A percentile compares a stretch with the other conserved stretches of the same genome.
These are phyloP conservation scores for Pseudocheirus occidentalis DNA, from an alignment of 2,797 vertebrate species.

Conservation along the genomic window DNA sequence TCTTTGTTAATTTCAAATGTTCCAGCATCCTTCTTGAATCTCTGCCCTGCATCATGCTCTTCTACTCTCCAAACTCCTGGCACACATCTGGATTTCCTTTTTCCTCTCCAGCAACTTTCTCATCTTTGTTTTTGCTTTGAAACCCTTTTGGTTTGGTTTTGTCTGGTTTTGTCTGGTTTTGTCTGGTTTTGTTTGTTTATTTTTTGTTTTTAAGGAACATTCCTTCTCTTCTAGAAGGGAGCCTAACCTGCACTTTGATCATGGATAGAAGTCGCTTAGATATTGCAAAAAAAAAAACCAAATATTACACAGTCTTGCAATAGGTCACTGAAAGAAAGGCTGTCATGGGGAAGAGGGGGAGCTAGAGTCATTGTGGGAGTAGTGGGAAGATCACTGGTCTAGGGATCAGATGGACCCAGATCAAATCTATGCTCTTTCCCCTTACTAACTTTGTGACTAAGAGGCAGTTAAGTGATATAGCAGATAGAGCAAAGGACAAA, in stretches of 20 bases:
- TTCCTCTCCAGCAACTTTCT: not conserved
- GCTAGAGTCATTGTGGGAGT: not conserved
- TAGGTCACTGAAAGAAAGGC: not conserved
- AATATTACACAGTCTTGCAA: not conserved
- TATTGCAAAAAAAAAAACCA: no score
- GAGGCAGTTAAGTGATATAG: not conserved
- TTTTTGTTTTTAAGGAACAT: not conserved
- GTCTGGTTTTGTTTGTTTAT: not conserved
- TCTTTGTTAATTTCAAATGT: not conserved
- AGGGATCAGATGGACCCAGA: not conserved
- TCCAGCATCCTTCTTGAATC: not conserved
- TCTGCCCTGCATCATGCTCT: not conserved
- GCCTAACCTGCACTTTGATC: not conserved
- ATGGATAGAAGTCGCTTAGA: not conserved
- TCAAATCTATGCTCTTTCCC: not conserved
- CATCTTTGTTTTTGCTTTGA: not conserved
- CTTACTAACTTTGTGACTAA: not conserved
- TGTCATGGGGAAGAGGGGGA: not conserved
- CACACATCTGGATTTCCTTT: not conserved
- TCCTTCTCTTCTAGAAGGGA: not conserved
- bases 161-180: not conserved
- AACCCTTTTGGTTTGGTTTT: no score
- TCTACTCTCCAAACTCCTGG: not conserved
- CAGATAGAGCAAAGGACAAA: not conserved
- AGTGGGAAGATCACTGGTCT: not conserved